These are phyloP conservation scores for Ptychoptera contaminata DNA, from an alignment of 2,888 invertebrate species.

Conservation along the genomic window DNA sequence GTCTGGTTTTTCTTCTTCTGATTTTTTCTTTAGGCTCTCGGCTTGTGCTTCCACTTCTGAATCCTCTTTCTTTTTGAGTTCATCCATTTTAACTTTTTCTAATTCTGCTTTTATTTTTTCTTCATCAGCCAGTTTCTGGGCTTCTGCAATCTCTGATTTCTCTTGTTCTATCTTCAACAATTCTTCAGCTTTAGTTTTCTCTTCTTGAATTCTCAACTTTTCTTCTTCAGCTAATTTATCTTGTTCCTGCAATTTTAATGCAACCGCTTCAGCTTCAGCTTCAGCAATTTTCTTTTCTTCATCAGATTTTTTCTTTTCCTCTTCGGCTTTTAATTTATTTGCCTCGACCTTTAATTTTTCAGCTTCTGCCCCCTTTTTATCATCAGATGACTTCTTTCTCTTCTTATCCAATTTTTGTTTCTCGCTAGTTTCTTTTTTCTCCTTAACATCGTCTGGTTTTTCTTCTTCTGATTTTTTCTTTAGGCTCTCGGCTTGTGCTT, in stretches of 20 bases:
- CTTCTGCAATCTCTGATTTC: background rate
- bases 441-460: background rate
- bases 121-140: background rate
- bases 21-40: background rate
- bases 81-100: background rate
- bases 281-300: slow-evolving; percentile 9
- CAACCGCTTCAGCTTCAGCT: background rate
- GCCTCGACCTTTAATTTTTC: too few relatives aligned
- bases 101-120: background rate
- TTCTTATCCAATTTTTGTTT: background rate
- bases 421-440: background rate
- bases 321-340: background rate
- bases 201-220: too few relatives aligned
- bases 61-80: background rate
- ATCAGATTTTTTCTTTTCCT: slow-evolving; percentile 5
- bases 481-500: background rate
- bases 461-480: too few relatives aligned
- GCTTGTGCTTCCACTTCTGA: background rate
- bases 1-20: background rate
- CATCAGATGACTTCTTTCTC: background rate
- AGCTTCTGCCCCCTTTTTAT: slow-evolving; percentile 1
- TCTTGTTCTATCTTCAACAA: too few relatives aligned
- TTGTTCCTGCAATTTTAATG: background rate
- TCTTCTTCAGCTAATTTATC: background rate
- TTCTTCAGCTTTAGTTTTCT: too few relatives aligned